Percentiles rank a stretch among this genome's conserved stretches.
Evolutionary conservation across 2,797 vertebrate genomes (phyloP).

Genomic region (Glossophaga mutica): DNA sequence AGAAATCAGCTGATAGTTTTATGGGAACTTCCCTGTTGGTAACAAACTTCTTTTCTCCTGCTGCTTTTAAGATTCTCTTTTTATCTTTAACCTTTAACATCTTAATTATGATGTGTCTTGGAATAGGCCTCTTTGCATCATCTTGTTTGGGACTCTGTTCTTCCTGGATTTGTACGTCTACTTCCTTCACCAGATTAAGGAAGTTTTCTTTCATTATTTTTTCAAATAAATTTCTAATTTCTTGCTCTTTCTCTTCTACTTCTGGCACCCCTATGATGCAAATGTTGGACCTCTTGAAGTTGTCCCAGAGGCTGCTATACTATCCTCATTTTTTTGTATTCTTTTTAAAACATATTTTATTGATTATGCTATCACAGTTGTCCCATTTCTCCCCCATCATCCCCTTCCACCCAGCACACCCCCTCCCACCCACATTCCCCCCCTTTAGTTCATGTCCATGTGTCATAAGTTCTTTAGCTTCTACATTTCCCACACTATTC

Average conservation of each 20-base stretch:
- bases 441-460: no score
- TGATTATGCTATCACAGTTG: no score
- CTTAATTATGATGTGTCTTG: not conserved
- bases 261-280: not conserved
- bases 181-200: not conserved
- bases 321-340: not conserved
- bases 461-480: no score
- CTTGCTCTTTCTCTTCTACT: not conserved
- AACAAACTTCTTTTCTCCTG: no score
- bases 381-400: no score
- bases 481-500: no score
- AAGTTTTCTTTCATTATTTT: not conserved
- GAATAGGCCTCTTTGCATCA: not conserved
- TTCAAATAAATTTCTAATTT: not conserved
- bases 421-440: no score
- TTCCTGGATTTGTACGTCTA: not conserved
- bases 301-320: not conserved
- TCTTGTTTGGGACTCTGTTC: not conserved
- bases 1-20: not conserved
- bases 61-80: not conserved
- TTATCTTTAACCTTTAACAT: not conserved
- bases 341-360: no score
- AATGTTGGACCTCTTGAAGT: not conserved
- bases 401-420: no score
- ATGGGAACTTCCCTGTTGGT: not conserved